Evolutionary conservation across 2,888 invertebrate species (phyloP), one percentile per base, ranked within the genome.

Genomic region (Lumbricus terrestris): DNA sequence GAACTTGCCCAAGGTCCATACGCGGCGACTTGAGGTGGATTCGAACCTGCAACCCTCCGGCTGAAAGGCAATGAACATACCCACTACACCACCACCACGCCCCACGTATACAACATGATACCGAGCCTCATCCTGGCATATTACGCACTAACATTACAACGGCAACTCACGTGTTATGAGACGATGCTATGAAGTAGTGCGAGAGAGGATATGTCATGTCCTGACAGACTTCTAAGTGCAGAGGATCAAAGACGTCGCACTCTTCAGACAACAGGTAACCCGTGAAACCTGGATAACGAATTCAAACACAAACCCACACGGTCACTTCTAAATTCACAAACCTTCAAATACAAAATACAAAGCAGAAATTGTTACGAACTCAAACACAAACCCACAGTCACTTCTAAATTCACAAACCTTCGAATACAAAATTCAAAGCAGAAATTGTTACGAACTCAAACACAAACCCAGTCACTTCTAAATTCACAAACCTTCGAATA

Each of bases 161-260:
- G 1, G 40, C 40, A 47, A 91, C 92, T 93, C 93, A 96, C 93
- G 96, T 96, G 93, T 96, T 96, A 93, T 96, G 95, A 42, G 95
- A 96, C 89, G 95, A 94, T 47, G 96, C 95, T 88, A 96, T 95
- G 93, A 95, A 96, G 93, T 96, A 96, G 92, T 96, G 95, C 89
- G 95, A 94, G 34, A 96, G 93, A 29, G 96, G 96, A 91, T 95
- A 95, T n/a, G 94, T 94, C 96, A 96, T 96, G 92, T 96, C 96
- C 92, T 96, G 96, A 92, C 95, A 95, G 15, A 96, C 95, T 34
- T 93, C 93, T 33, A 94, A 92, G 91, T 96, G 95, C 18, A 94
- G 94, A 18, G 95, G 94, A 92, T 96, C 95, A 93, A 96, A 96
- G 88, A 96, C 94, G 93, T 95, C 95, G 94, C 96, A 96, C 91